A percentile compares a stretch with the other conserved stretches of the same genome.
These are phyloP conservation scores for Diplolepis rosae DNA, from an alignment of 2,888 invertebrate genomes.

Conservation along the genomic window DNA sequence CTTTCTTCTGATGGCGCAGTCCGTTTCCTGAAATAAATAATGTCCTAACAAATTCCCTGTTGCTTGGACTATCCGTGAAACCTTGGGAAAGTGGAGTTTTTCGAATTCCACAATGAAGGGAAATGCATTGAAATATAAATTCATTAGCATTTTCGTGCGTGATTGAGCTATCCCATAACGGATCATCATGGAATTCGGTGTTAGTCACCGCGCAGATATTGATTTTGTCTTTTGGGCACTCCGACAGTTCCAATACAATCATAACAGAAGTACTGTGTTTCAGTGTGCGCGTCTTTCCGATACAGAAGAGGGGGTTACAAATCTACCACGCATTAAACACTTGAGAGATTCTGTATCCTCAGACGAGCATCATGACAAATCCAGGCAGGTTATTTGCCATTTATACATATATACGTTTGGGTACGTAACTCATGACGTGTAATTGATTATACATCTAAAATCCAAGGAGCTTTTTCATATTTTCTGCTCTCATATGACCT, in stretches of 20 bases:
- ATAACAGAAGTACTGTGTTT: conserved; percentile 42
- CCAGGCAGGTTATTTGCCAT: neutral
- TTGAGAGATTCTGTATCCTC: conserved; percentile 56
- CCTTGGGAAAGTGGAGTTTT: neutral
- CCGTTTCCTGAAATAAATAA: too few relatives aligned
- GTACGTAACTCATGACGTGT: neutral
- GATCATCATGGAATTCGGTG: conserved; percentile 57
- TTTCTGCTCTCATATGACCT: neutral
- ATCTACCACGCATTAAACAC: conserved; percentile 69
- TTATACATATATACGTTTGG: neutral
- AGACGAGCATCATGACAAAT: conserved; percentile 41
- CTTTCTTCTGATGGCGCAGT: too few relatives aligned
- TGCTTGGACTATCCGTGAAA: neutral
- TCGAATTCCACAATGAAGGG: neutral
- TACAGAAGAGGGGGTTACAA: conserved; percentile 56
- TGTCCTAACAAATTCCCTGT: too few relatives aligned
- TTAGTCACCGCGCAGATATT: conserved; percentile 65
- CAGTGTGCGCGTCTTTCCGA: conserved; percentile 31
- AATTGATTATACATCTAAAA: neutral
- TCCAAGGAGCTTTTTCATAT: neutral
- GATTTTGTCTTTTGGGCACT: conserved; percentile 70
- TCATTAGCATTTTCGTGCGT: conserved; percentile 37
- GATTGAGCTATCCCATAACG: conserved; percentile 47
- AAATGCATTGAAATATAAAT: conserved; percentile 10
- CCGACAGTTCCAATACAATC: conserved; percentile 41